These are phyloP conservation scores for Acrocyrtus sp. DNA, from an alignment of 2,888 invertebrate genomes.

Conservation along the genomic window DNA sequence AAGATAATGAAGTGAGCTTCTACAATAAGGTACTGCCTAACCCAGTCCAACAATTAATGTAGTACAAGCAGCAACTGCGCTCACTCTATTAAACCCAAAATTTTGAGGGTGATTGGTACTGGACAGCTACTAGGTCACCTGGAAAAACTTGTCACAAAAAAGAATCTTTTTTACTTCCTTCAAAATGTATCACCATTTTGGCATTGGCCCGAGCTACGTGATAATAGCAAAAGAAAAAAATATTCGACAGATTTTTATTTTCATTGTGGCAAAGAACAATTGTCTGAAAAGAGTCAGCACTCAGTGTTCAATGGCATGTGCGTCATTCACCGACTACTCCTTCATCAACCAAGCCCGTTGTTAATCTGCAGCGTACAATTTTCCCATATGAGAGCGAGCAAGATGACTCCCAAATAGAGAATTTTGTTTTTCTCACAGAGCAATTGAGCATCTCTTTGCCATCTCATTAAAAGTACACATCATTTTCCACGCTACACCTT, in stretches of 20 bases:
- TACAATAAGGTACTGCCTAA: neutral
- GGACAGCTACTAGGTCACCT: neutral
- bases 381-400: neutral
- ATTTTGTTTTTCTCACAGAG: neutral
- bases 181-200: too few species aligned
- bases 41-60: neutral
- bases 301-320: neutral
- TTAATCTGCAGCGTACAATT: too few species aligned
- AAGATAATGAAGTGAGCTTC: neutral
- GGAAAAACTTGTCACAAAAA: too few species aligned
- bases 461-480: conserved; percentile 32
- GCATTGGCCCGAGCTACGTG: neutral
- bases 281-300: neutral
- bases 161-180: too few species aligned
- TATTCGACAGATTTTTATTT: neutral
- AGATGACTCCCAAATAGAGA: neutral
- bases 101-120: neutral
- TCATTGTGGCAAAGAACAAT: too few species aligned
- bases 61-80: too few species aligned
- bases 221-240: too few species aligned
- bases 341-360: too few species aligned
- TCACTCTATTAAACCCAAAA: too few species aligned
- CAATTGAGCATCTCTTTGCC: conserved; percentile 6
- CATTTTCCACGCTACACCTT: neutral
- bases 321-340: too few species aligned